Base-by-base conservation (phyloP, 2,888 invertebrate species). In the Cephus pygmeus region DNA sequence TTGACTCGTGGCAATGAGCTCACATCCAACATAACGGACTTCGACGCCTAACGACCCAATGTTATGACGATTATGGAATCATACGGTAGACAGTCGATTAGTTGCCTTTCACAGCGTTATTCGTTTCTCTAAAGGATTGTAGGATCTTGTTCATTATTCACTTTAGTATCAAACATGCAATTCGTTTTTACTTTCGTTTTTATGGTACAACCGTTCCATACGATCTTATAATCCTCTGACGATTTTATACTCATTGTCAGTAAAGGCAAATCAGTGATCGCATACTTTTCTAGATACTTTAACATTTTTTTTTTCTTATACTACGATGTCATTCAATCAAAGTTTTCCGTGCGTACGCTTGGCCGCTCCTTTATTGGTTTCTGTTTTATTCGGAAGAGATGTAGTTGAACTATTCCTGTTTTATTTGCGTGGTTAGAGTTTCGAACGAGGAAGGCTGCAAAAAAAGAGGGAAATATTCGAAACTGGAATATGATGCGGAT, bases 181-280 rank as follows among this genome's bases (percentile, higher is more conserved):
- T 56, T 56, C 2, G 9, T 23, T 23, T 56, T 56, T 56, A 56
- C 56, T 56, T 56, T 56, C 56, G 23, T 23, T 56, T 56, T 56
- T 23, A 9, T 9, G 9, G 23, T 56, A 23, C 23, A 56, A 2
- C 23, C 23, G 56, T 6, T 56, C 2, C 23, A 23, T 23, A 15
- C 15, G 56, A 56, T 56, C 9, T 56, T 56, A 56, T 56, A 23
- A 56, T 56, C 56, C 56, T 56, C 23, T 9, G 56, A 56, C 23
- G 56, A 56, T 9, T 56, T 23, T 56, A 56, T 56, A 56, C 56
- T 56, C 36, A 36, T 15, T 12, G 12, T 71, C 56, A 73, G 78
- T 36, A 40, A 78, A 78, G 78, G 78, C 78, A 78, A 78, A 78
- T 78, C 56, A 78, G 78, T 76, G 78, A 76, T 75, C 73, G 56